Evolutionary conservation across 2,888 invertebrate genomes (phyloP), one percentile per base, ranked within the genome.

Genomic region (Idaea biselata): DNA sequence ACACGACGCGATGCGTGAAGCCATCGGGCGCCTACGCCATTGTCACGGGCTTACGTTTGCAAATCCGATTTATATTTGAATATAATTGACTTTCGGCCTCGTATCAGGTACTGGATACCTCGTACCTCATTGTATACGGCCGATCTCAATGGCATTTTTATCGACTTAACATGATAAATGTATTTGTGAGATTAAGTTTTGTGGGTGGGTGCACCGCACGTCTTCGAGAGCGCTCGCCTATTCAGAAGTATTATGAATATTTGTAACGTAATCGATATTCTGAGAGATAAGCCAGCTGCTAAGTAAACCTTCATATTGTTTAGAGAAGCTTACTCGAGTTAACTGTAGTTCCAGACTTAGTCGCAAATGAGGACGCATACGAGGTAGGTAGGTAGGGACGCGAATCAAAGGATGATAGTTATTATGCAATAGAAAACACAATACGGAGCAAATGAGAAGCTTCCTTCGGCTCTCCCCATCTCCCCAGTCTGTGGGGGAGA

Each of bases 41-140:
- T 91, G 91, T 91, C 83, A 84, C 73, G 72, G 78, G 81, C 89
- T 92, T 92, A 92, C 85, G 86, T 89, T 90, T 81, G 91, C 91
- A 91, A 92, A 92, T 92, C 91, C 89, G 91, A 91, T 92, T 92
- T 91, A 88, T 90, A 92, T 92, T 92, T 91, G 91, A 92, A 92
- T 92, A 91, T 92, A 91, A 92, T 92, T 90, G 91, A 91, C 88
- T 91, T 88, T 87, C 86, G 84, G 88, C 83, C 87, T 79, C 84
- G 79, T 81, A 86, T 89, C 91, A 86, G 89, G 90, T 89, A 89
- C 82, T 77, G 76, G 79, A 82, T 18, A 77, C 83, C 83, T 81
- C 82, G 87, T 85, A 82, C 76, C 82, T 81, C 82, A 88, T 91
- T 91, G 91, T 91, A 80, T 86, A 74, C 79, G 84, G 77, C 86